These are phyloP conservation scores for Rhyacichthys aspro DNA, from an alignment of 2,797 vertebrate genomes.

Conservation along the genomic window DNA sequence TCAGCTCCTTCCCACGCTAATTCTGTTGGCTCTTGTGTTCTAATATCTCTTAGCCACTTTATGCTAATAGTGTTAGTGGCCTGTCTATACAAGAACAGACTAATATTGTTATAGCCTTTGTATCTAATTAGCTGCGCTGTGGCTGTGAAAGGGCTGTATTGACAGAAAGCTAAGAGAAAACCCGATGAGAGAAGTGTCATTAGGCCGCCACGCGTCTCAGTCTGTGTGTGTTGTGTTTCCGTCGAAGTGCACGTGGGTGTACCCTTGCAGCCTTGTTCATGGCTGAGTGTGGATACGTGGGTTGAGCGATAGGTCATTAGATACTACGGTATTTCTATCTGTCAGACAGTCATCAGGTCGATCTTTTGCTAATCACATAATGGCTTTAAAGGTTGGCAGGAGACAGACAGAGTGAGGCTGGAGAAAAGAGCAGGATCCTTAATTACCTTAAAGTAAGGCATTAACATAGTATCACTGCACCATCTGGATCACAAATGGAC, in stretches of 20 bases:
- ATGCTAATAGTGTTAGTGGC: slow-evolving; percentile 30
- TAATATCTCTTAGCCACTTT: slow-evolving; percentile 22
- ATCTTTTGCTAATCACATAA: slow-evolving; percentile 55
- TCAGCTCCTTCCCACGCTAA: slow-evolving; percentile 27
- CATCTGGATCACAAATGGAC: slow-evolving; percentile 24
- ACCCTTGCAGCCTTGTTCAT: slow-evolving; percentile 19
- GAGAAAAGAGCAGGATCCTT: slow-evolving; percentile 17
- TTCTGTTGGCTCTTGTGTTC: slow-evolving; percentile 19
- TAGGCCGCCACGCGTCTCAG: slow-evolving; percentile 2
- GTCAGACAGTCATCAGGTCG: slow-evolving; percentile 53
- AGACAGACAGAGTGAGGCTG: slow-evolving; percentile 14
- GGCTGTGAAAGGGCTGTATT: slow-evolving; percentile 34
- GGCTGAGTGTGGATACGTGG: slow-evolving; percentile 29
- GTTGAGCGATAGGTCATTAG: slow-evolving; percentile 39
- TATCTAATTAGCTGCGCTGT: slow-evolving; percentile 46
- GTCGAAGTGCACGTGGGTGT: slow-evolving; percentile 31
- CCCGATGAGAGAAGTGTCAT: slow-evolving; percentile 35
- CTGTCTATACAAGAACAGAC: slow-evolving; percentile 21
- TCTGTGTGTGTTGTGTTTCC: slow-evolving; percentile 6
- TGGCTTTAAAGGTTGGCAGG: slow-evolving; percentile 44
- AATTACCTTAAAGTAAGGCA: slow-evolving; percentile 40
- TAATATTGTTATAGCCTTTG: slow-evolving; percentile 37
- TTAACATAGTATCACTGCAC: slow-evolving; percentile 30
- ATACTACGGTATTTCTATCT: slow-evolving; percentile 41
- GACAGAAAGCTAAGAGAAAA: slow-evolving; percentile 43